These are phyloP conservation scores for Sorex fumeus DNA, from an alignment of 2,113 vertebrate species.

Conservation along the genomic window DNA sequence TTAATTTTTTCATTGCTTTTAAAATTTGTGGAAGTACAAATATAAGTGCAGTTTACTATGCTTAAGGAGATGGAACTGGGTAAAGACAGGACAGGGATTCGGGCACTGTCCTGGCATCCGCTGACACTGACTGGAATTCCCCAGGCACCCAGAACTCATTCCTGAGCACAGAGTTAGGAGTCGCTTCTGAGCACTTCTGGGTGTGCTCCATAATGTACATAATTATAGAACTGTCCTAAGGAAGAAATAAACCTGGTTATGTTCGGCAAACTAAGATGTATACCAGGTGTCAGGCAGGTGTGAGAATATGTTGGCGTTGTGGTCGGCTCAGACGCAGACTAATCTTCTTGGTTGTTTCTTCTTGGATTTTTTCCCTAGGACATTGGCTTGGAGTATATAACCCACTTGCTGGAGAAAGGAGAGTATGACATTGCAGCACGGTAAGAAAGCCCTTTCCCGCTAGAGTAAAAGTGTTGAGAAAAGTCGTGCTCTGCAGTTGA, in stretches of 20 bases:
- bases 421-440: conserved; percentile 96
- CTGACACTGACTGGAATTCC: too few species aligned
- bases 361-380: conserved; percentile 88
- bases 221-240: conserved; percentile 22
- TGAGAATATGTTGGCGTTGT: not conserved
- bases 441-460: conserved; percentile 85
- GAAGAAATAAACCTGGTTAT: conserved; percentile 35
- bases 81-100: too few species aligned
- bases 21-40: conserved; percentile 28
- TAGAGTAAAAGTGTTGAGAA: not conserved
- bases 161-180: too few species aligned
- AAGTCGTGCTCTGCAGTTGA: not conserved
- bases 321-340: not conserved
- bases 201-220: not conserved
- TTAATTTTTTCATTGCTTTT: conserved; percentile 10
- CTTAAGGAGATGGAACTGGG: too few species aligned
- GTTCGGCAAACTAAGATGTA: not conserved
- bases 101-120: too few species aligned
- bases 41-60: conserved; percentile 28
- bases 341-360: not conserved
- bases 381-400: conserved; percentile 97
- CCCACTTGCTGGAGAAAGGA: conserved; percentile 95
- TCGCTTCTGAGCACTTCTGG: too few species aligned
- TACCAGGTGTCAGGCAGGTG: not conserved
- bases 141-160: too few species aligned